phyloP scores from a whole-genome alignment of 2,888 invertebrate species.

The Scaptomyza parva region DNA sequence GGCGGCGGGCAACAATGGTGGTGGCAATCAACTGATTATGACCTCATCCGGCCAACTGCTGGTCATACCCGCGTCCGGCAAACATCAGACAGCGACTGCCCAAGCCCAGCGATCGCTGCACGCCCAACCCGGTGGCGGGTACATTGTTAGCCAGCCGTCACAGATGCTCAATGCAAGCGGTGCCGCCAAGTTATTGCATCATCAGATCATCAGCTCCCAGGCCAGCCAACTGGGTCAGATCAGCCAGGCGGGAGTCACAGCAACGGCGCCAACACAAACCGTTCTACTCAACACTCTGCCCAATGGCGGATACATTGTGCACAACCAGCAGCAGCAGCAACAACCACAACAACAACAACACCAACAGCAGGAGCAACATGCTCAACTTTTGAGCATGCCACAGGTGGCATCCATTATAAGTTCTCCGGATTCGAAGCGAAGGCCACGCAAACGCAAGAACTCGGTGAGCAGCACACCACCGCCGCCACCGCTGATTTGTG shows the following conservation, averaged over 20 bases:
- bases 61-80: slow-evolving; percentile 78
- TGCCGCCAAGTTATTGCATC: slow-evolving; percentile 60
- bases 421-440: slow-evolving; percentile 88
- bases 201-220: slow-evolving; percentile 70
- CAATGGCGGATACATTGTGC: slow-evolving; percentile 91
- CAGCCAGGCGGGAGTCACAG: slow-evolving; percentile 34
- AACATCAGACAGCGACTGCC: slow-evolving; percentile 54
- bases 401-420: slow-evolving; percentile 86
- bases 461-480: slow-evolving; percentile 79
- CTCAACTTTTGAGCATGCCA: slow-evolving; percentile 65
- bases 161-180: slow-evolving; percentile 54
- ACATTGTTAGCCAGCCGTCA: slow-evolving; percentile 59
- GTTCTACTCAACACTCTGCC: slow-evolving; percentile 93
- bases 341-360: slow-evolving; percentile 86
- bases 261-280: slow-evolving; percentile 87
- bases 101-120: slow-evolving; percentile 56
- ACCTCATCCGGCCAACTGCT: slow-evolving; percentile 84
- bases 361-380: slow-evolving; percentile 82
- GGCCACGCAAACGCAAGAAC: slow-evolving; percentile 90
- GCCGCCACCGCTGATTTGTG: slow-evolving; percentile 35
- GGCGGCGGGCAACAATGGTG: slow-evolving; percentile 70
- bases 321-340: slow-evolving; percentile 88
- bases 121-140: slow-evolving; percentile 56
- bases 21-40: slow-evolving; percentile 84
- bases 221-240: slow-evolving; percentile 54